A percentile compares a stretch with the other conserved stretches of the same genome.
These are phyloP conservation scores for Phylloscopus whistleri DNA, from an alignment of 2,113 vertebrate genomes.

Conservation along the genomic window DNA sequence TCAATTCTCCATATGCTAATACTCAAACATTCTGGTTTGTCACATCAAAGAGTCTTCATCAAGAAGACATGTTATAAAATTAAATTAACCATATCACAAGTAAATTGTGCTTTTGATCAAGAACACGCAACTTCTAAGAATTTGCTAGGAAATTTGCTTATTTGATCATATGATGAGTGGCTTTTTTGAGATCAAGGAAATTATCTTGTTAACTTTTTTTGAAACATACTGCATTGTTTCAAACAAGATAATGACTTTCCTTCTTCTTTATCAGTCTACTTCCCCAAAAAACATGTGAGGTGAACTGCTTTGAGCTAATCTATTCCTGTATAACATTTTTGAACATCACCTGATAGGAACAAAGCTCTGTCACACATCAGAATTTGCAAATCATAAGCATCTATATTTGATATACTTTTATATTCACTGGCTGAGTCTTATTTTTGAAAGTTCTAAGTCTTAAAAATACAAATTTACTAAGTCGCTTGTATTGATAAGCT, in stretches of 20 bases:
- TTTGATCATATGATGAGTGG: slow-evolving; percentile 47
- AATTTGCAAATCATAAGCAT: neutral
- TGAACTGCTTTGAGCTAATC: neutral
- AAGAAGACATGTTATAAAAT: slow-evolving; percentile 24
- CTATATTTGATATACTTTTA: neutral
- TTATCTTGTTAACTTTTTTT: slow-evolving; percentile 48
- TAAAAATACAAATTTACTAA: neutral
- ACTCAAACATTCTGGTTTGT: slow-evolving; percentile 46
- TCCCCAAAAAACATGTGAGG: neutral
- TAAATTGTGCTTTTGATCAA: slow-evolving; percentile 58
- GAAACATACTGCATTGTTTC: slow-evolving; percentile 39
- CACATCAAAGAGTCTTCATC: slow-evolving; percentile 55
- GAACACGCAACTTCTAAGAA: slow-evolving; percentile 34
- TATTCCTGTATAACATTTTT: neutral
- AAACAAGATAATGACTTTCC: slow-evolving; percentile 11
- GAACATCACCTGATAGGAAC: neutral
- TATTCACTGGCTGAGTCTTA: neutral
- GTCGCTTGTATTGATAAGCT: neutral
- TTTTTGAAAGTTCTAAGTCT: neutral
- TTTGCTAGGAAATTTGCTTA: slow-evolving; percentile 24
- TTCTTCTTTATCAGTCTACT: neutral
- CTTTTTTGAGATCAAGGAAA: slow-evolving; percentile 51
- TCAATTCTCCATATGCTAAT: slow-evolving; percentile 60
- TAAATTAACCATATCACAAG: slow-evolving; percentile 50
- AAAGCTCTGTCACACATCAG: neutral